Base-by-base conservation (phyloP, 2,888 invertebrate species). In the Eutolmus rufibarbis region DNA sequence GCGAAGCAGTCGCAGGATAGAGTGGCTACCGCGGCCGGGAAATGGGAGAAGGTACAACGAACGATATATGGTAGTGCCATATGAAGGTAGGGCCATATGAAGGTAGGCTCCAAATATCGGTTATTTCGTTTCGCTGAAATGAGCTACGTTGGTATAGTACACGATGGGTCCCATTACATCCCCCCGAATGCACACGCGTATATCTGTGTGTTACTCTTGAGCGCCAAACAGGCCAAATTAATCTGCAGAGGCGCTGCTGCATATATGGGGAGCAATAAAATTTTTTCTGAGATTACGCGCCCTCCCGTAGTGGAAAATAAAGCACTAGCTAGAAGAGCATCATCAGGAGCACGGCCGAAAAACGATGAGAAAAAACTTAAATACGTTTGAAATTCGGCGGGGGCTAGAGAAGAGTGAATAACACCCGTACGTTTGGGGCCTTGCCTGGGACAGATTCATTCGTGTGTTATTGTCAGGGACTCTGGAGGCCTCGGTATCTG, bases 231-330 rank as follows among this genome's bases (percentile, higher is more conserved):
- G 86, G 86, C 79, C 86, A 79, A 77, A 86, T 86, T 86, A 86
- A 86, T 86, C 86, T 86, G 66, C 79, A 86, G 79, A 86, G 86
- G 86, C 86, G 86, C 86, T 86, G 86, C 86, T 86, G 86, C 78
- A 86, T 86, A 86, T 86, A 86, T 86, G 86, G 78, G 78, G 46
- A 86, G 86, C 86, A 86, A 86, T 86, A 86, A 86, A 86, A 86
- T 86, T 86, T 86, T 86, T 86, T 77, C 77, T 77, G 74, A 46
- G 85, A 85, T 74, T 85, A 85, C 85, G 85, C 85, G 85, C 85
- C 74, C 74, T 85, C 85, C 74, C 46, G 37, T 85, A 46, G 74
- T 74, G 74, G 57, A 66, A 85, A 85, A 85, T 85, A 85, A 85
- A 85, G 85, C 85, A 85, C 85, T 74, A 84, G 82, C 66, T 66